Evolutionary conservation across 2,888 invertebrate genomes (phyloP), one percentile per base, ranked within the genome.

Genomic region (Micropterix aruncella): DNA sequence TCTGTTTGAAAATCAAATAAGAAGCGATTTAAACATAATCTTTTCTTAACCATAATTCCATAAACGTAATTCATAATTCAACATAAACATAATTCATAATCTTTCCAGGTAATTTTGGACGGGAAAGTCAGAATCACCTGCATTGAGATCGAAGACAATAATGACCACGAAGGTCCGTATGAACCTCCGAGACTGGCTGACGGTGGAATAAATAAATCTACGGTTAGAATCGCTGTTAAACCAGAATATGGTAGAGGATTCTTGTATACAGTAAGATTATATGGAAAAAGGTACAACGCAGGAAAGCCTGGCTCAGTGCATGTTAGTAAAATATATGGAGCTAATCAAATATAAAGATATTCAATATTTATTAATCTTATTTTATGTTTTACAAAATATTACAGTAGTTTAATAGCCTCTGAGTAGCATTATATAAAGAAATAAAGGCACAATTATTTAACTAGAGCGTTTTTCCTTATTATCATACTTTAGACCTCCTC

Each of bases 401-500:
- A n/a, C n/a, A n/a, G n/a, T n/a, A n/a, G n/a, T n/a, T n/a, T 5
- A 27, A 27, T 12, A 27, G 12, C 27, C 12, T 27, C 27, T 27
- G 27, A 27, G 12, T n/a, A n/a, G n/a, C n/a, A n/a, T n/a, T n/a
- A 27, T 27, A 27, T 27, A 27, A 27, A 27, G 27, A 27, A 27
- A 41, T 41, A 37, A 45, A 37, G 44, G 18, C 16, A 16, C 18
- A 19, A 17, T 9, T 19, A 36, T 42, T 46, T 46, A 46, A 39
- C 43, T 44, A n/a, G 47, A 43, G 7, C 42, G 19, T 27, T 47
- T 45, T 36, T 47, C 44, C 37, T 41, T 40, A 37, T 47, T 46
- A 43, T 48, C 47, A 39, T 43, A 45, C 54, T 70, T 70, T 43
- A 70, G 56, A 37, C 65, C 73, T 18, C 77, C 73, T 44, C 74